Evolutionary conservation across 2,113 vertebrate genomes (phyloP).

Genomic region (Pipa parva): DNA sequence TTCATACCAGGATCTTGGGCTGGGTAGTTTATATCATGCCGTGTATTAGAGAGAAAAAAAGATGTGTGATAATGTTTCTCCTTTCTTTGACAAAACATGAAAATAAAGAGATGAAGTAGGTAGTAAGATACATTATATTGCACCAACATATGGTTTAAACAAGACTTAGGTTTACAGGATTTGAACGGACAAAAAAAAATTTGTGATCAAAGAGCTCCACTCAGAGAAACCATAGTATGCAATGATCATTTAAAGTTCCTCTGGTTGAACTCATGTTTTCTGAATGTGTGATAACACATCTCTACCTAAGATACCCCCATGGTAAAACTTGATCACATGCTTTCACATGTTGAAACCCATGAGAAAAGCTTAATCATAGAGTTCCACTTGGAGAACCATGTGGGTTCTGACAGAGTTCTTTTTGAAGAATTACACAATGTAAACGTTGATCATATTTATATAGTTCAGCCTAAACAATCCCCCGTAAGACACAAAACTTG

Average conservation of each 20-base stretch:
- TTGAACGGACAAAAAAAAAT: no score
- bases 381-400: neutral
- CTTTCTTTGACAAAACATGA: neutral
- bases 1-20: no score
- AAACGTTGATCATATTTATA: neutral
- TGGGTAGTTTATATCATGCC: no score
- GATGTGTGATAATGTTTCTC: neutral
- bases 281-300: neutral
- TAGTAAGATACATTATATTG: neutral
- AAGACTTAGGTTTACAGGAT: neutral
- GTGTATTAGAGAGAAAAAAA: slow-evolving; percentile 28
- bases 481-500: neutral
- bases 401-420: neutral
- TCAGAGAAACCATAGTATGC: no score
- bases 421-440: neutral
- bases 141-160: neutral
- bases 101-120: neutral
- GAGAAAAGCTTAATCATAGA: neutral
- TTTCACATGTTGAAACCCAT: neutral
- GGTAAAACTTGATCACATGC: neutral
- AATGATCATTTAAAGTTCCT: no score
- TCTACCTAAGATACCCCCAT: neutral
- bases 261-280: no score
- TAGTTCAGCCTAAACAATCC: neutral
- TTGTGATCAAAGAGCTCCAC: no score